Conservation (phyloP, 37 sponge, comb jelly and placozoan species). For the Haliclona indistincta region DNA sequence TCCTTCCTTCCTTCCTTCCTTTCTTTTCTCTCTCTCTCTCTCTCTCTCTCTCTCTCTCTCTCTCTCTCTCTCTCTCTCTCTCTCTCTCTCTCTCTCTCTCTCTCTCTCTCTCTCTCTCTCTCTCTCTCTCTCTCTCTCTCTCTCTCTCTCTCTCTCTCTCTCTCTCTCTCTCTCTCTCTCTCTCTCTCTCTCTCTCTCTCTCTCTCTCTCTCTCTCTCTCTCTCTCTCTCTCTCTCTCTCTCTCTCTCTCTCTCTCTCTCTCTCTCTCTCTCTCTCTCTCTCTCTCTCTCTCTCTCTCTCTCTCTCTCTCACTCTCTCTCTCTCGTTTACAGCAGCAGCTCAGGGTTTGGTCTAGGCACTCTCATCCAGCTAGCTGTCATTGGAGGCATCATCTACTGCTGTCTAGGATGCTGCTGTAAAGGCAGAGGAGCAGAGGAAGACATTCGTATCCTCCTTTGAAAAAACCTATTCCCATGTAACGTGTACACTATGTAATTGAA, state of each 20-base stretch:
- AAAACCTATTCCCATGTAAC: too few species aligned
- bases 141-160: not conserved
- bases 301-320: not conserved
- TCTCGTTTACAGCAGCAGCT: not conserved
- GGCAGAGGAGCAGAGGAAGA: too few species aligned
- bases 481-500: too few species aligned
- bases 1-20: too few species aligned
- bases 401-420: constrained; percentile 6
- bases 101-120: not conserved
- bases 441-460: too few species aligned
- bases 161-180: not conserved
- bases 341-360: constrained; percentile 10
- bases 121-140: not conserved
- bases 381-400: constrained; percentile 35
- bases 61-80: not conserved
- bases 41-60: not conserved
- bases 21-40: too few species aligned
- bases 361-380: constrained; percentile 31
- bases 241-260: too few species aligned
- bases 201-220: constrained; percentile 3
- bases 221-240: constrained; percentile 15
- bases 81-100: not conserved
- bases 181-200: constrained; percentile 3
- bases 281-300: too few species aligned
- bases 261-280: too few species aligned